Evolutionary conservation across 2,113 vertebrate genomes (phyloP), one percentile per base, ranked within the genome.

Genomic region (Hemichromis elongatus): DNA sequence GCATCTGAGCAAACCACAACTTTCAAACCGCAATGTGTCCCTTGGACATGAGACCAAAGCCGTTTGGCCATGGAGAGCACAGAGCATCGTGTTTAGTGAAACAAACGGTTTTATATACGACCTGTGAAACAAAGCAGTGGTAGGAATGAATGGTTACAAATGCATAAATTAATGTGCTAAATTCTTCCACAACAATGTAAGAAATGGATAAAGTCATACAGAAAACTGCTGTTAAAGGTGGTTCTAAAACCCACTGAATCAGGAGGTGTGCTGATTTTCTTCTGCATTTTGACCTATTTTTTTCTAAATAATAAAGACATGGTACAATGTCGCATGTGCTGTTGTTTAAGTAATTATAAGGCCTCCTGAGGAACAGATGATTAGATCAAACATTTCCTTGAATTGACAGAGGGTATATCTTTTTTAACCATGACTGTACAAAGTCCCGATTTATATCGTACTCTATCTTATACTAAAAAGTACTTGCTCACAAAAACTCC

Each of bases 111-210:
- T 6, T n/a, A n/a, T n/a, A 5, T 3, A 3, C 14, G 19, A 66
- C 37, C 61, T 5, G 61, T 40, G 33, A 40, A 66, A 6, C 11
- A 0, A 10, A 0, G 35, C 61, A 0, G 19, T 14, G 61, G 35
- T 66, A 19, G 35, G 13, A 37, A 37, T 2, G 54, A 3, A 55
- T 12, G 0, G 0, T 0, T 37, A n/a, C 14, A 63, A 63, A 63
- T 0, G 10, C 59, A 2, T 35, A 0, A n/a, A 63, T 13, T 6
- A 55, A 7, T 2, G 10, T 12, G 40, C 40, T 13, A 47, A 47
- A 16, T 47, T 47, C 42, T 13, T 14, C 13, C 6, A 47, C 45
- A 16, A 47, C 45, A 47, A 66, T 13, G 10, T 21, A 37, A 14
- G 61, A 61, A n/a, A 35, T 4, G 8, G 8, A 35, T 35, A 35